These are phyloP conservation scores for Trematomus loennbergii DNA, from an alignment of 2,113 vertebrate species.

Conservation along the genomic window DNA sequence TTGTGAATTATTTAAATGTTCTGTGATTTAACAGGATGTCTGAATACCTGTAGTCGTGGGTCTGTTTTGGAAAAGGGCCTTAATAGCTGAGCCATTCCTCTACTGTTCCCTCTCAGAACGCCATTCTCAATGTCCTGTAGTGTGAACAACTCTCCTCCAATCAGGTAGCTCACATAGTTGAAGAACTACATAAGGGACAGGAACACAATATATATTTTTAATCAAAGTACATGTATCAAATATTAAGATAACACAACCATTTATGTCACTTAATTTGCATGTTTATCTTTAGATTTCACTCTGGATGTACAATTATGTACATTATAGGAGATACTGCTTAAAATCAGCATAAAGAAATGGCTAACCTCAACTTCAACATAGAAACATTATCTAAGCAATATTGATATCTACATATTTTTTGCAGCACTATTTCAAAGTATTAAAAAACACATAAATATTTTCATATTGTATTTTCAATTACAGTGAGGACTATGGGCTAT, in stretches of 20 bases:
- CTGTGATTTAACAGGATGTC: neutral
- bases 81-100: slow-evolving; percentile 82
- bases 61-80: slow-evolving; percentile 85
- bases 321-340: no score
- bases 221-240: neutral
- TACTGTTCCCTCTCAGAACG: slow-evolving; percentile 85
- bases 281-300: neutral
- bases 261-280: neutral
- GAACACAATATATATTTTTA: neutral
- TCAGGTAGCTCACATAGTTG: slow-evolving; percentile 88
- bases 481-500: no score
- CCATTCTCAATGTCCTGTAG: slow-evolving; percentile 88
- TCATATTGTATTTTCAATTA: no score
- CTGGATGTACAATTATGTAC: neutral
- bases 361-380: no score
- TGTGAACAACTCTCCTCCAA: slow-evolving; percentile 86
- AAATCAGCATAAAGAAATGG: no score
- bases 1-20: neutral
- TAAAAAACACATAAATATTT: no score
- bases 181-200: slow-evolving; percentile 79
- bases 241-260: neutral
- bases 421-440: no score
- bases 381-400: no score
- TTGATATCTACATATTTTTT: no score
- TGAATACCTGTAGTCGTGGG: slow-evolving; percentile 82